Evolutionary conservation across 2,797 vertebrate species (phyloP), one percentile per base, ranked within the genome.

Genomic region (Emys orbicularis): DNA sequence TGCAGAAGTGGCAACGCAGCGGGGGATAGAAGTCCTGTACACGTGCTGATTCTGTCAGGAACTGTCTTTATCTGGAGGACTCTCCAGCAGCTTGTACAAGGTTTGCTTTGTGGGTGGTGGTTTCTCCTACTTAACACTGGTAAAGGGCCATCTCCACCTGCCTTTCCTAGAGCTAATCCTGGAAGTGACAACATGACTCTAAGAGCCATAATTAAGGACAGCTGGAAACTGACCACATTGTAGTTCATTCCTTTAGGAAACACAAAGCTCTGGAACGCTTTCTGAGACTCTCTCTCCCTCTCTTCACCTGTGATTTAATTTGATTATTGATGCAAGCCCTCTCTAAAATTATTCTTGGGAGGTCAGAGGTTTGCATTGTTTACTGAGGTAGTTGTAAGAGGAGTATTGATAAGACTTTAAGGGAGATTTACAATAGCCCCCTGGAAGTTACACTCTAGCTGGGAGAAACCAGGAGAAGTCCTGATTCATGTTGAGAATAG

Each of bases 11-110:
- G 27, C 47, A 49, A 21, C 74, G 54, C 27, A 27, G 47, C 18
- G 72, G 81, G 15, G 92, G 2, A 56, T 81, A 8, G 29, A 29
- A 5, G 27, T 83, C 23, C 76, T 92, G 44, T 44, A 93, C 0
- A 12, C 34, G 65, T 90, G 29, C 79, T 56, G 37, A 88, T 79
- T 27, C 21, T 5, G 5, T 0, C 0, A n/a, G 34, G 18, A 9
- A n/a, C 21, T 31, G 61, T 34, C 7, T 19, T 9, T 2, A 0
- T 5, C 15, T 16, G 23, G 27, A 59, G 41, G 59, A 27, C 8
- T 95, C 2, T 21, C 6, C 49, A 79, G 23, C 27, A 95, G n/a
- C 83, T 41, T 37, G 10, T 72, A 72, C n/a, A 72, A 72, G 65
- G n/a, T 12, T 72, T 72, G n/a, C 65, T 41, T 37, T 72, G n/a